These are phyloP conservation scores for Petaurus breviceps DNA, from an alignment of 2,113 vertebrate species.

Conservation along the genomic window DNA sequence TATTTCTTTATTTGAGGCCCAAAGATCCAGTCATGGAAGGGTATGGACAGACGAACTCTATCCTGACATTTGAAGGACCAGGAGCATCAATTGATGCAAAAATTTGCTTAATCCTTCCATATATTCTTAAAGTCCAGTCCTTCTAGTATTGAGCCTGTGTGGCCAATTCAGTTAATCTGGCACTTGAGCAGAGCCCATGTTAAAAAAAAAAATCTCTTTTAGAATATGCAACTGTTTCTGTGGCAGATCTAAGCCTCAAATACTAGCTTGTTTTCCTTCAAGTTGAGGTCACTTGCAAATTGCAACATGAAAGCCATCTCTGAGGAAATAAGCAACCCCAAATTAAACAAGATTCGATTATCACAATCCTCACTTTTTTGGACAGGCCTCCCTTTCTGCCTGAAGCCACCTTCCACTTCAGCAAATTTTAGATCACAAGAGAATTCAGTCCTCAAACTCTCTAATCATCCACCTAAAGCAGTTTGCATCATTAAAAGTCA, in stretches of 20 bases:
- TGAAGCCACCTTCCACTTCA: constrained; percentile 71
- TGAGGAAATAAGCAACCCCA: constrained; percentile 40
- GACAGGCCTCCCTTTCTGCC: constrained; percentile 67
- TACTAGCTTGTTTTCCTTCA: neutral
- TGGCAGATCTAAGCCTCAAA: neutral
- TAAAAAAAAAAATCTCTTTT: constrained; percentile 8
- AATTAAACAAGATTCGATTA: constrained; percentile 45
- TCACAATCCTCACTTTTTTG: constrained; percentile 56
- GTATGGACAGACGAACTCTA: neutral
- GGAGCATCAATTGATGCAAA: neutral
- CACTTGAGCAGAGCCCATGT: neutral
- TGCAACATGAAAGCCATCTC: constrained; percentile 44
- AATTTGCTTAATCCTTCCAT: neutral
- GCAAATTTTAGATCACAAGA: constrained; percentile 78
- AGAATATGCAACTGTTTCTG: neutral
- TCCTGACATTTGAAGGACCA: neutral
- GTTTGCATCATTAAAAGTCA: constrained; percentile 77
- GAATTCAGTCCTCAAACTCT: constrained; percentile 74
- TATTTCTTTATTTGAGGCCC: neutral
- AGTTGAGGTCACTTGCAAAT: constrained; percentile 37
- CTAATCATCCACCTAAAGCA: constrained; percentile 75
- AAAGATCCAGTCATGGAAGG: neutral
- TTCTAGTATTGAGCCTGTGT: neutral
- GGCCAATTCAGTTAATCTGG: neutral
- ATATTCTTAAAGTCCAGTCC: neutral